A percentile compares a stretch with the other conserved stretches of the same genome.
Evolutionary conservation across 2,888 invertebrate genomes (phyloP).

Genomic region (Tridacna crocea): DNA sequence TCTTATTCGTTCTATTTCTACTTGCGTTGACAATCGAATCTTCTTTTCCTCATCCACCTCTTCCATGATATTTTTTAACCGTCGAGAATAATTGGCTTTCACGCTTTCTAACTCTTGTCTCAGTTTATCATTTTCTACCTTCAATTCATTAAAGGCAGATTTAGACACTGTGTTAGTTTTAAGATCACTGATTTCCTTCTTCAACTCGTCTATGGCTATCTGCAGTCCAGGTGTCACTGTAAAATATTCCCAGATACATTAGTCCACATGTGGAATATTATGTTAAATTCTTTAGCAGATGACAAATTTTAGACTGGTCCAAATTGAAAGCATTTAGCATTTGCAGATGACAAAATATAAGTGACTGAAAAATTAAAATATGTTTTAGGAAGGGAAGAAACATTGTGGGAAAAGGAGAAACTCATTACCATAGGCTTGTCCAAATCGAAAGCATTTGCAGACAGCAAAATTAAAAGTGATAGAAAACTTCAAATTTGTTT

Average conservation of each 20-base stretch:
- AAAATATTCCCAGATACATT: slow-evolving; percentile 2
- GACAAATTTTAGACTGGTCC: too few species aligned
- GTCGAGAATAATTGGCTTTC: slow-evolving; percentile 70
- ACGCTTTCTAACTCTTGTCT: slow-evolving; percentile 75
- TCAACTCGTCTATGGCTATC: slow-evolving; percentile 73
- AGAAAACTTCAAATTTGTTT: too few species aligned
- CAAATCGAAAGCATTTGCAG: too few species aligned
- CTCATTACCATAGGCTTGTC: too few species aligned
- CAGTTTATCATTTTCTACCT: slow-evolving; percentile 84
- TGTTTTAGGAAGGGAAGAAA: too few species aligned
- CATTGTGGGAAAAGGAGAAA: too few species aligned
- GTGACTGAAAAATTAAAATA: too few species aligned
- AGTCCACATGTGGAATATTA: too few species aligned
- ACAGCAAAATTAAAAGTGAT: too few species aligned
- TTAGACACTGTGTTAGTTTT: slow-evolving; percentile 84
- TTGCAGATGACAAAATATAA: too few species aligned
- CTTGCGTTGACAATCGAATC: slow-evolving; percentile 83
- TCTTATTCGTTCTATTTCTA: slow-evolving; percentile 84
- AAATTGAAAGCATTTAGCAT: too few species aligned
- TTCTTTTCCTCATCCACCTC: slow-evolving; percentile 84
- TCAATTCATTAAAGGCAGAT: slow-evolving; percentile 91
- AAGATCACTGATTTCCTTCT: slow-evolving; percentile 73
- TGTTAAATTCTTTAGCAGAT: too few species aligned
- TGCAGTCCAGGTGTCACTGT: slow-evolving; percentile 39
- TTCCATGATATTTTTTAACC: slow-evolving; percentile 78